Base-by-base conservation (phyloP, 1,140 invertebrate genomes). In the Rhizoglyphus robini region DNA sequence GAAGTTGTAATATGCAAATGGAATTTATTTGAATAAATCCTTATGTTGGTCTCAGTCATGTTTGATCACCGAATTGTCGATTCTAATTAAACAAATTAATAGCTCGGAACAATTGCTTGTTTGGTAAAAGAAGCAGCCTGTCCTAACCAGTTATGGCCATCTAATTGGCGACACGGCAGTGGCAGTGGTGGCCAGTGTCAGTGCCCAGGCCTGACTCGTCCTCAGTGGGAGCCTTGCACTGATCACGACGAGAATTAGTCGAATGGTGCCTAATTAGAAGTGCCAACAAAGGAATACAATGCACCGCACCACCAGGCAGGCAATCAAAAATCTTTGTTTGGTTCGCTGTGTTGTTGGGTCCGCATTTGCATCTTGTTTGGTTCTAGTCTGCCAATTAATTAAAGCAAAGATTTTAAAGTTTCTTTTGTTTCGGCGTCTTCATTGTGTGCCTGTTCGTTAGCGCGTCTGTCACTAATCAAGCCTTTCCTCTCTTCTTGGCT, bases 351-450 rank as follows among this genome's bases (percentile, higher is more conserved):
- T 8, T 5, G 8, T 54, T 32, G 23, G 20, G 15, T 32, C 23
- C 51, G 8, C 51, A 54, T 54, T 54, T 54, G 51, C 8, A 46
- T 46, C 41, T 46, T 46, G 41, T 46, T 46, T 23, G 8, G 51
- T 32, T 54, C 51, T 8, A 11, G 51, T 54, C 51, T 54, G 5
- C 51, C 8, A 54, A 54, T 54, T 54, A 54, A 54, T 54, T 54
- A 54, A 54, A 54, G 51, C 8, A 54, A 54, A 5, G 20, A 54
- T 54, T 54, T 54, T 54, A 54, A 54, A 54, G 51, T 54, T 54
- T 54, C 31, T 32, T 54, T 54, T 54, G 51, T 54, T 54, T 54
- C 23, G 8, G 20, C 23, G 51, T 23, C 51, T 11, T 54, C 51
- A 15, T 54, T 23, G 23, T 54, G 8, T 54, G 31, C 51, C 51